Evolutionary conservation across 2,888 invertebrate genomes (phyloP), one percentile per base, ranked within the genome.

Genomic region (Cancer borealis): DNA sequence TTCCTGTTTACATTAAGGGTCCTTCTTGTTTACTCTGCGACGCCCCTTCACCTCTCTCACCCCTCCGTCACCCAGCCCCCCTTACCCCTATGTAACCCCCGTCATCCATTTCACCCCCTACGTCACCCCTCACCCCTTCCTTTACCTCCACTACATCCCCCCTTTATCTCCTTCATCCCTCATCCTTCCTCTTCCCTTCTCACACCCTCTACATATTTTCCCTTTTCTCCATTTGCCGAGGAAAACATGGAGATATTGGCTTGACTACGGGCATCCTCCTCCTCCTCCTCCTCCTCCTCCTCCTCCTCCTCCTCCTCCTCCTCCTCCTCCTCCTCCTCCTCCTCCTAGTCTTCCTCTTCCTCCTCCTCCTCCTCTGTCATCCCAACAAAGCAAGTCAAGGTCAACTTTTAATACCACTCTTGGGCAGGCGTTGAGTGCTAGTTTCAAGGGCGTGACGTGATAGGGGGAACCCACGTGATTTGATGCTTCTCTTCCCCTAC

Each of bases 1-100:
- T 79, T 79, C 79, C 79, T 79, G 79, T 79, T 79, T 79, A 79
- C 79, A 79, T 30, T 79, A 30, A 8, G 79, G 79, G 12, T 30
- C 30, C 30, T 30, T 79, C 79, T 79, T 79, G 79, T 79, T 79
- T 79, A 30, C 30, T 79, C 30, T 79, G 30, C 10, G 79, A 79
- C 79, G 79, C 0, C 79, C 79, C 30, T 79, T 21, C 26, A 8
- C 30, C 79, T 30, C 79, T 14, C 6, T 26, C 73, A n/a, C 26
- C n/a, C 26, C 26, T 26, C 73, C n/a, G 21, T 73, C 73, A n/a
- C 73, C 73, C 73, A n/a, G n/a, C 73, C 8, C 8, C 73, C n/a
- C 2, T n/a, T 14, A 1, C 6, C 54, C 54, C 73, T 73, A 39
- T 39, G 39, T 30, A 4, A 4, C 79, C 30, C 21, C 30, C 66